These are phyloP conservation scores for Berghia stephanieae DNA, from an alignment of 1,140 invertebrate genomes.

Conservation along the genomic window DNA sequence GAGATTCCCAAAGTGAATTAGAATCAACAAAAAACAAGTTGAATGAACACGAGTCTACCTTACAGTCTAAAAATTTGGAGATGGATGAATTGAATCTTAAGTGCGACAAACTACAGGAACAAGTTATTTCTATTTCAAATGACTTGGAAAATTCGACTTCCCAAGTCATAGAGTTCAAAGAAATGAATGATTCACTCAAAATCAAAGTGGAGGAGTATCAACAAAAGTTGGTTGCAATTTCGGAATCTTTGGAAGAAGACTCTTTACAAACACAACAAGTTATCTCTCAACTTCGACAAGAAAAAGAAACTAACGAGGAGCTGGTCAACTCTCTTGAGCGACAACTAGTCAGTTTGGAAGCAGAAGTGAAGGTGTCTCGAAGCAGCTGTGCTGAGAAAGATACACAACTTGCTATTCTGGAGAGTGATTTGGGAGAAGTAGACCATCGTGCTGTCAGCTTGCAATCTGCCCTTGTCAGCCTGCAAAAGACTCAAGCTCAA, in stretches of 20 bases:
- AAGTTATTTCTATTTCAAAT: not conserved
- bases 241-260: constrained; percentile 18
- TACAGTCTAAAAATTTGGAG: constrained; percentile 23
- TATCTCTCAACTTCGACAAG: constrained; percentile 8
- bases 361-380: constrained; percentile 27
- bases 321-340: constrained; percentile 17
- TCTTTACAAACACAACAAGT: not conserved
- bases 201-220: not conserved
- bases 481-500: constrained; percentile 28
- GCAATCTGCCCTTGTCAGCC: constrained; percentile 28
- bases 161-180: not conserved
- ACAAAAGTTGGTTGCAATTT: not conserved
- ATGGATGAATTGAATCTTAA: not conserved
- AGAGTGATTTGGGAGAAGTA: constrained; percentile 25
- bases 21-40: constrained; percentile 4
- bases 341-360: constrained; percentile 28
- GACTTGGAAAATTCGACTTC: not conserved
- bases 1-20: not conserved
- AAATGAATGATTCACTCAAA: not conserved
- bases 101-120: not conserved
- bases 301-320: constrained; percentile 20
- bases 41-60: no score
- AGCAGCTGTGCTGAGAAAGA: constrained; percentile 25
- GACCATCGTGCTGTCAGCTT: constrained; percentile 18
- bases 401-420: constrained; percentile 5